A percentile compares a stretch with the other conserved stretches of the same genome.
Evolutionary conservation across 2,797 vertebrate genomes (phyloP).

Genomic region (Synanceia verrucosa): DNA sequence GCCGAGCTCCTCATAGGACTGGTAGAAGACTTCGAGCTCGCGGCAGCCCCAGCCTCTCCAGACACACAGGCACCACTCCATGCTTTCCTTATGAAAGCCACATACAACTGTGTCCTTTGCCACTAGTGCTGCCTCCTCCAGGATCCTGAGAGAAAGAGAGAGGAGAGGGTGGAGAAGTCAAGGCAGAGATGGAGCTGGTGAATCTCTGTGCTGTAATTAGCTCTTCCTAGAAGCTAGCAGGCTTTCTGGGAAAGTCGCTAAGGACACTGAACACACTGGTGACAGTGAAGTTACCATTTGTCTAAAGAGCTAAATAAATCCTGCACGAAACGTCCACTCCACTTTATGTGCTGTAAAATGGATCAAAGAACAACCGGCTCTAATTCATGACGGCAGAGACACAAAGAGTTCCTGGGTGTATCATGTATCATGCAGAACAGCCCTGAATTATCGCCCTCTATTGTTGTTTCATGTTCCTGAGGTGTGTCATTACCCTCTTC

Average conservation of each 20-base stretch:
- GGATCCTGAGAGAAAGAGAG: conserved; percentile 73
- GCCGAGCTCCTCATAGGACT: conserved; percentile 90
- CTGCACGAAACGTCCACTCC: not conserved
- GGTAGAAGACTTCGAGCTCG: conserved; percentile 94
- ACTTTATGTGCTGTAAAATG: not conserved
- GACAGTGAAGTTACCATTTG: conserved; percentile 8
- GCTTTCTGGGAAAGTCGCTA: conserved; percentile 25
- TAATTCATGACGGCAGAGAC: conserved; percentile 33
- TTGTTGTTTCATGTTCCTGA: conserved; percentile 38
- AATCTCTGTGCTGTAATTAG: conserved; percentile 54
- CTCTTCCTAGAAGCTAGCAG: conserved; percentile 39
- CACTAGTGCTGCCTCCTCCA: conserved; percentile 87
- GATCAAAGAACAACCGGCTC: not conserved
- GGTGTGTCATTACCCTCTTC: conserved; percentile 43
- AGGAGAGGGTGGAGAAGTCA: conserved; percentile 2
- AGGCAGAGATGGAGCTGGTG: conserved; percentile 12
- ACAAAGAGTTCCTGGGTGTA: conserved; percentile 6
- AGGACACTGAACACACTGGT: conserved; percentile 36
- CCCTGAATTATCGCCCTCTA: conserved; percentile 44
- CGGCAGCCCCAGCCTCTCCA: conserved; percentile 92
- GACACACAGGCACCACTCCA: conserved; percentile 91
- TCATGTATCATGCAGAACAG: conserved; percentile 39
- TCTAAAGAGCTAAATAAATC: not conserved
- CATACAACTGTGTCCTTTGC: conserved; percentile 93
- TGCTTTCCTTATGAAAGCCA: conserved; percentile 85